phyloP scores from a whole-genome alignment of 2,797 vertebrate genomes.

The Strix occidentalis region DNA sequence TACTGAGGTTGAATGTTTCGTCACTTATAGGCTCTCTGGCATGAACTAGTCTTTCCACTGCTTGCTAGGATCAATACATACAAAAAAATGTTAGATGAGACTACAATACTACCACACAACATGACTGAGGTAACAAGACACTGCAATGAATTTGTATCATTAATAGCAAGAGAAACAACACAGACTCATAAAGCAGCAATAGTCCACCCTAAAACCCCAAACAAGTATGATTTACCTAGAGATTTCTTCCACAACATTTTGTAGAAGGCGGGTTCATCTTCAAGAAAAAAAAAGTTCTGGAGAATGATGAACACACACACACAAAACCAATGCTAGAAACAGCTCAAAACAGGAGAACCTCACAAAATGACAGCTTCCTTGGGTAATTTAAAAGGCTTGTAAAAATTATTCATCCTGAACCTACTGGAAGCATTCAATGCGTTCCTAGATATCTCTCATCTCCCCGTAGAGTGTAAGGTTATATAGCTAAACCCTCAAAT shows the following conservation, averaged over 20 bases:
- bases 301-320: not conserved
- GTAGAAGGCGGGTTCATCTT: not conserved
- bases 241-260: not conserved
- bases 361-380: not conserved
- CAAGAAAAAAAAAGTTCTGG: not conserved
- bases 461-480: not conserved
- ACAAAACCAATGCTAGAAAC: not conserved
- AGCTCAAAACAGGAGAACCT: not conserved
- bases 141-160: not conserved
- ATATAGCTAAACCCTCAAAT: not conserved
- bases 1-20: not conserved
- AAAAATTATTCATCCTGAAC: not conserved
- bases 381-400: not conserved
- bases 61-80: not conserved
- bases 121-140: not conserved
- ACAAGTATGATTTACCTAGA: not conserved
- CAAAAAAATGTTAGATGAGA: accelerated
- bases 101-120: not conserved
- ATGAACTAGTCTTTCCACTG: not conserved
- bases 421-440: not conserved
- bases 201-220: not conserved
- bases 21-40: not conserved
- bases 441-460: not conserved
- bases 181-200: not conserved
- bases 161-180: not conserved